Conservation (phyloP, 2,888 invertebrate species). For the Agrotis segetum region DNA sequence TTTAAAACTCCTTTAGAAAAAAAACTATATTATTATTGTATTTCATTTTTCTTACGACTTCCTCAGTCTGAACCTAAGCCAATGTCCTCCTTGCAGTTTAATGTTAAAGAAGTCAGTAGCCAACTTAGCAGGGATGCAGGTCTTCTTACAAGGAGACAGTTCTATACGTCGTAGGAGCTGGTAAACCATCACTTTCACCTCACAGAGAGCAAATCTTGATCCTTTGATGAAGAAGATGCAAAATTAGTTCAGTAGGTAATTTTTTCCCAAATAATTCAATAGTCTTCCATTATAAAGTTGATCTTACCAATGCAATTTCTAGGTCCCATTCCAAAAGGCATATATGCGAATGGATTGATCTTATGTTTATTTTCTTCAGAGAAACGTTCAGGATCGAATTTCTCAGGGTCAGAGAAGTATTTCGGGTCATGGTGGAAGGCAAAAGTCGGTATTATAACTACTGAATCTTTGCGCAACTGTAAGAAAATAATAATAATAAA, state of each 20-base stretch:
- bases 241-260: too few relatives aligned
- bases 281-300: background rate
- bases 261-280: too few relatives aligned
- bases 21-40: too few relatives aligned
- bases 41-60: background rate
- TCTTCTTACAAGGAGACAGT: conserved; percentile 75
- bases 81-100: conserved; percentile 76
- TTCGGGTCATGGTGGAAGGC: conserved; percentile 88
- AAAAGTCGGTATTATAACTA: conserved; percentile 79
- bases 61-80: conserved; percentile 68
- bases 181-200: conserved; percentile 80
- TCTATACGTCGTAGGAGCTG: conserved; percentile 76
- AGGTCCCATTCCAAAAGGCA: conserved; percentile 91
- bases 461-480: conserved; percentile 76
- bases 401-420: conserved; percentile 88
- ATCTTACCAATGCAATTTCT: conserved; percentile 91
- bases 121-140: conserved; percentile 70
- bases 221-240: conserved; percentile 55
- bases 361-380: conserved; percentile 90
- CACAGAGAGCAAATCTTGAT: conserved; percentile 81
- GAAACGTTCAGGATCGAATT: conserved; percentile 91
- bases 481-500: conserved; percentile 9
- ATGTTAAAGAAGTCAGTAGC: conserved; percentile 68
- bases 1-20: too few relatives aligned
- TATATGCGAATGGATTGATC: conserved; percentile 77